These are phyloP conservation scores for Accipiter virgatus DNA, from an alignment of 2,113 vertebrate genomes.

Conservation along the genomic window DNA sequence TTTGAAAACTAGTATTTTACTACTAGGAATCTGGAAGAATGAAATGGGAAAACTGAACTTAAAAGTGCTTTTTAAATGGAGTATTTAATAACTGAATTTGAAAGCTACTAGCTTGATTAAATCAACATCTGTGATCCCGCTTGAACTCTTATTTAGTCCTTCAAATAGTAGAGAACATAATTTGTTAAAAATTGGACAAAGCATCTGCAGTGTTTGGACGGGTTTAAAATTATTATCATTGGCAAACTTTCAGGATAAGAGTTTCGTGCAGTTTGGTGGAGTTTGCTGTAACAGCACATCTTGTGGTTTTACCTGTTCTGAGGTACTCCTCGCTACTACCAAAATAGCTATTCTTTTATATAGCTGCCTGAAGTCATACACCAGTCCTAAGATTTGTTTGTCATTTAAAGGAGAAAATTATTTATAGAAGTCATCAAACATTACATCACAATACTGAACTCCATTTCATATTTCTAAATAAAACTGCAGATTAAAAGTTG, in stretches of 20 bases:
- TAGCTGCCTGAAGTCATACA: background rate
- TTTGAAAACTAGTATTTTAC: background rate
- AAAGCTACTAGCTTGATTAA: background rate
- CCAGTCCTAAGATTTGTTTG: background rate
- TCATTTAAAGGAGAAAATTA: background rate
- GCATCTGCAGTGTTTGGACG: background rate
- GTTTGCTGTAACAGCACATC: background rate
- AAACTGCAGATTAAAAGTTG: background rate
- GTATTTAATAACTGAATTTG: background rate
- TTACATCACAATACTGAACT: background rate
- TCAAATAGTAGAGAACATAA: background rate
- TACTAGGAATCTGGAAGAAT: background rate
- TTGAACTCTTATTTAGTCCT: background rate
- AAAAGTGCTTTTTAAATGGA: background rate
- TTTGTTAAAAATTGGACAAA: background rate
- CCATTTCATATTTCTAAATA: background rate
- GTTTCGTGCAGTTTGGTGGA: background rate
- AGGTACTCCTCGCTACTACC: background rate
- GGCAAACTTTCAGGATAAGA: background rate
- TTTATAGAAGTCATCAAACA: background rate
- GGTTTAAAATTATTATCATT: background rate
- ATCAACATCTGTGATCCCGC: background rate
- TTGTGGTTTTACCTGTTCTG: background rate
- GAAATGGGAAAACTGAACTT: background rate
- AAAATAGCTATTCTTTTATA: background rate